Conservation (phyloP, 2,888 invertebrate species). For the Drosophila dives region DNA sequence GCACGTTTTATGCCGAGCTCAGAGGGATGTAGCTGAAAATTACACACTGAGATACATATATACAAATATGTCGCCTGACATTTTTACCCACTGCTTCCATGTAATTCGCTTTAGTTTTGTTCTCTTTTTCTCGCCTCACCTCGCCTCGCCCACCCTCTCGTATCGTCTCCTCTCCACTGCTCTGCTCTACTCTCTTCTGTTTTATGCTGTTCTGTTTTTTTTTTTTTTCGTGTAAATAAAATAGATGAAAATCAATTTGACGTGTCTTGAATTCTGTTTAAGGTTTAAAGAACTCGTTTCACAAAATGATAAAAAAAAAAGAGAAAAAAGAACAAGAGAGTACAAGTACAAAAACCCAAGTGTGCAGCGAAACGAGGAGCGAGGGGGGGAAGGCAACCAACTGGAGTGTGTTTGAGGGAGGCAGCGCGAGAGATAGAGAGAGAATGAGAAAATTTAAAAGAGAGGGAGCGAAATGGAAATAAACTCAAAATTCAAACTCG, state of each 20-base stretch:
- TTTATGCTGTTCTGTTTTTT: conserved; percentile 19
- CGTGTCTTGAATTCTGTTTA: conserved; percentile 77
- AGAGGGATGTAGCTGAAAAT: conserved; percentile 37
- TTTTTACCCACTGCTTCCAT: conserved; percentile 56
- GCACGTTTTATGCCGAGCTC: conserved; percentile 43
- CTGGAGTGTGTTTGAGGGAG: background rate
- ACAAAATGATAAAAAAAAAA: conserved; percentile 26
- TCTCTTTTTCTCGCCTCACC: background rate
- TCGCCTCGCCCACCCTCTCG: rapidly evolving
- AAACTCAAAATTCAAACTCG: conserved; percentile 58
- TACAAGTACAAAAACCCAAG: conserved; percentile 17
- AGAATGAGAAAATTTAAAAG: background rate
- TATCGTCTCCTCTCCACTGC: rapidly evolving
- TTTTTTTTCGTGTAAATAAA: conserved; percentile 67
- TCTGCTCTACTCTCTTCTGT: background rate
- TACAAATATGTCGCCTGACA: conserved; percentile 60
- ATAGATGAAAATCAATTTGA: conserved; percentile 79
- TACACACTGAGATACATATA: conserved; percentile 25
- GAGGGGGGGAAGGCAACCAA: background rate
- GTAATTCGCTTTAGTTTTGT: conserved; percentile 69
- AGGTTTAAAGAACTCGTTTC: conserved; percentile 78
- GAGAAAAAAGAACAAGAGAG: conserved; percentile 40
- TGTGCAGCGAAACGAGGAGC: conserved; percentile 3
- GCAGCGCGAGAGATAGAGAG: background rate
- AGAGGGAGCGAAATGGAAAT: conserved; percentile 52